Conservation (phyloP, 35 echinoderm and acorn worm species). For the Strongylocentrotus purpuratus region DNA sequence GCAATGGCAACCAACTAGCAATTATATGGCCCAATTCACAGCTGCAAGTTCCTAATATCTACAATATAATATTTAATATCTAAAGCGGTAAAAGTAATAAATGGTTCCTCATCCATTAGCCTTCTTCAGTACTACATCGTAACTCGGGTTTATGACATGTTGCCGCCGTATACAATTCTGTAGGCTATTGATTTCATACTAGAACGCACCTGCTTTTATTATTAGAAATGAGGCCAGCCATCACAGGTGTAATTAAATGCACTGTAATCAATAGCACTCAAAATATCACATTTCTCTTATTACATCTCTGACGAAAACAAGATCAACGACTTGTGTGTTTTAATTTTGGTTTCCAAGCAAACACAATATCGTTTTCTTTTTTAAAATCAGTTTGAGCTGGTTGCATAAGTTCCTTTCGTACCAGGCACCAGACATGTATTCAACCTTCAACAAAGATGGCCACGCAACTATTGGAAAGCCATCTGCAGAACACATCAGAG, state of each 20-base stretch:
- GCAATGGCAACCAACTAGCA: too few relatives aligned
- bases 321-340: not conserved
- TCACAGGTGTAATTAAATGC: not conserved
- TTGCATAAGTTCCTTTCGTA: not conserved
- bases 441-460: not conserved
- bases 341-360: not conserved
- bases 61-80: not conserved
- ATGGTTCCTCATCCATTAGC: not conserved
- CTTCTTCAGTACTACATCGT: not conserved
- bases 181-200: not conserved
- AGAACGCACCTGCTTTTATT: slow-evolving; percentile 9
- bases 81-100: not conserved
- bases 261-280: not conserved
- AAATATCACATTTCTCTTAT: not conserved
- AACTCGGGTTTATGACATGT: not conserved
- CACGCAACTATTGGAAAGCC: not conserved
- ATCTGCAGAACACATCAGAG: not conserved
- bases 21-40: not conserved
- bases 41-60: not conserved
- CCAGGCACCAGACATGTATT: not conserved
- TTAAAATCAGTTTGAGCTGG: not conserved
- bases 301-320: not conserved
- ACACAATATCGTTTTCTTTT: not conserved
- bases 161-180: not conserved
- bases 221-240: not conserved